Percentiles rank a stretch among this genome's conserved stretches.
These are phyloP conservation scores for Gobius niger DNA, from an alignment of 2,113 vertebrate species.

Conservation along the genomic window DNA sequence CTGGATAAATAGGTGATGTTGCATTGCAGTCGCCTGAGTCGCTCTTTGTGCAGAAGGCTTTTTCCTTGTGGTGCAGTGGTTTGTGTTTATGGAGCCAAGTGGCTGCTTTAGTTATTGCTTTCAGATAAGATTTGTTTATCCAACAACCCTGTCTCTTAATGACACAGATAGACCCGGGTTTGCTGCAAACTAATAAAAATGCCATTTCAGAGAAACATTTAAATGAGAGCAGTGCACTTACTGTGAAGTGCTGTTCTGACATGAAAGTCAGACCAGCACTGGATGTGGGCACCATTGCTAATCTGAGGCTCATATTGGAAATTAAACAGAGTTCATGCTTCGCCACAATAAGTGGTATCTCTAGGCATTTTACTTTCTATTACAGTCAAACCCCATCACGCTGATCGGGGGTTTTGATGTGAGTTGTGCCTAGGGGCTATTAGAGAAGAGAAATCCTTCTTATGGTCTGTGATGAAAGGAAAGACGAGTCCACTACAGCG, in stretches of 20 bases:
- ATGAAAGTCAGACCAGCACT: slow-evolving; percentile 36
- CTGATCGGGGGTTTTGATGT: slow-evolving; percentile 34
- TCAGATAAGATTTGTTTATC: slow-evolving; percentile 20
- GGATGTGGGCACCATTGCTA: slow-evolving; percentile 25
- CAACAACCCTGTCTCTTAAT: slow-evolving; percentile 24
- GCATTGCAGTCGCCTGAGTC: slow-evolving; percentile 26
- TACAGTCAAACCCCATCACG: slow-evolving; percentile 35
- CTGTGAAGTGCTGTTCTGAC: slow-evolving; percentile 21
- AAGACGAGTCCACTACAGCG: slow-evolving; percentile 21
- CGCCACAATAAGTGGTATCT: slow-evolving; percentile 19
- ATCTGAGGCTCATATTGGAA: slow-evolving; percentile 21
- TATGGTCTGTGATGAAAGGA: slow-evolving; percentile 38
- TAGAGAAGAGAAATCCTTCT: slow-evolving; percentile 26
- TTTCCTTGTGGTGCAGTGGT: slow-evolving; percentile 10
- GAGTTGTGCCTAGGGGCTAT: slow-evolving; percentile 30
- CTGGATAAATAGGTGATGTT: slow-evolving; percentile 48
- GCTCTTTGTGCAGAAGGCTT: slow-evolving; percentile 8
- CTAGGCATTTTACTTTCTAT: slow-evolving; percentile 44
- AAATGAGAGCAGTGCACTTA: slow-evolving; percentile 19
- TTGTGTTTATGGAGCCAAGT: slow-evolving; percentile 3
- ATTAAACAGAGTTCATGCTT: slow-evolving; percentile 27
- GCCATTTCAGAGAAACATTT: slow-evolving; percentile 23
- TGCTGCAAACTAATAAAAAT: slow-evolving; percentile 21
- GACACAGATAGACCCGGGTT: slow-evolving; percentile 2
- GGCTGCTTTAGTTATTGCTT: slow-evolving; percentile 9